Base-by-base conservation (phyloP, 1,140 invertebrate genomes). In the Glossosoma conforme region DNA sequence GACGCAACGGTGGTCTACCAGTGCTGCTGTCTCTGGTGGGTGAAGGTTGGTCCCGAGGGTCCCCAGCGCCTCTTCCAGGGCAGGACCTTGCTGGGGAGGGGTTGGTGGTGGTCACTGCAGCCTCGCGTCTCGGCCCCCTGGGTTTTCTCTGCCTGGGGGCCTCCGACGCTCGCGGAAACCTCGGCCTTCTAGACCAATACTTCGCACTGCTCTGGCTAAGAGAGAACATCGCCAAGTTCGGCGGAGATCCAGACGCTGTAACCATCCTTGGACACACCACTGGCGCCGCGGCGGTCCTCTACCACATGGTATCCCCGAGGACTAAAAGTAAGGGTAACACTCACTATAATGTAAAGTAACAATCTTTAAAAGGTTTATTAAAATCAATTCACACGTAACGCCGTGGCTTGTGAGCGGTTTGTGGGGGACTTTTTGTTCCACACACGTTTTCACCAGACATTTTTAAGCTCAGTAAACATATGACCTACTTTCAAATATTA, bases 261-360 rank as follows among this genome's bases (percentile, higher is more conserved):
- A 89, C 87, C 0, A 61, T 90, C 1, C 70, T 86, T 42, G 87
- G 87, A 1, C 81, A 88, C 65, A 78, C 77, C 0, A 75, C 80
- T 4, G 82, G 82, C 1, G 81, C 80, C 15, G 75, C 77, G n/a
- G 77, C 76, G 58, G 74, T 80, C 2, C 62, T 77, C 14, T 69
- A 78, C 53, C 81, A 83, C 60, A 68, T 83, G 56, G 61, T 77
- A 5, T 84, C 81, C 1, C 79, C 81, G 18, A 69, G 80, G 38
- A 76, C 81, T 9, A 60, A 66, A 56, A 79, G 81, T 81, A 68
- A 65, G 55, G 25, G 6, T 28, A n/a, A n/a, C n/a, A n/a, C n/a
- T n/a, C n/a, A n/a, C n/a, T n/a, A n/a, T n/a, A n/a, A n/a, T 32
- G 24, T 20, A 21, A 24, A 18, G 13, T 17, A 14, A n/a, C n/a